Evolutionary conservation across 2,113 vertebrate species (phyloP).

Genomic region (Phylloscopus trochilus): DNA sequence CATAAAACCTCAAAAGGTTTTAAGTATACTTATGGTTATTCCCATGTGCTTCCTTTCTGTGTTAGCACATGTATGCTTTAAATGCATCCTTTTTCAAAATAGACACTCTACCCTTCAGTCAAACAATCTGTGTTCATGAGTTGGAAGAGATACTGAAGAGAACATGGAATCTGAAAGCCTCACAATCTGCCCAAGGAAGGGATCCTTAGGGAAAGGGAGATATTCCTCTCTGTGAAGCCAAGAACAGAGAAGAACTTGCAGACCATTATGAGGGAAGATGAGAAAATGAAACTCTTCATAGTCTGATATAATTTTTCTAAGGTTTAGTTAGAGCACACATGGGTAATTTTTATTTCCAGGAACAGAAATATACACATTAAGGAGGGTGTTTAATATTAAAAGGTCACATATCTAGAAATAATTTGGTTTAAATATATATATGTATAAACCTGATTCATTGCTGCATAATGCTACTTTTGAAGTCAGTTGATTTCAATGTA

Average conservation of each 20-base stretch:
- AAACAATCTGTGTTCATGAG: not conserved
- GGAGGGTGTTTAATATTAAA: not conserved
- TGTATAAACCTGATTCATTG: conserved; percentile 9
- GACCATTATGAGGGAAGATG: not conserved
- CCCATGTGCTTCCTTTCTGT: not conserved
- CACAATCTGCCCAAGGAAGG: not conserved
- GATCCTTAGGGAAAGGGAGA: not conserved
- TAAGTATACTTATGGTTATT: not conserved
- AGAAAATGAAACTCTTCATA: not conserved
- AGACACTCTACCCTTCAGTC: not conserved
- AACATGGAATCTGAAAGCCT: not conserved
- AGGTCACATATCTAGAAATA: not conserved
- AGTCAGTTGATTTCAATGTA: conserved; percentile 35
- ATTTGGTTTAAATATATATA: conserved; percentile 11
- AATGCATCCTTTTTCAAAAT: not conserved
- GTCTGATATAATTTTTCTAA: not conserved
- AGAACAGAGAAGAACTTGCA: not conserved
- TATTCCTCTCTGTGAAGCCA: not conserved
- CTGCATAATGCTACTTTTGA: not conserved
- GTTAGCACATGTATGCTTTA: accelerated
- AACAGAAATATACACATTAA: not conserved
- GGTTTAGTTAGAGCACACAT: not conserved
- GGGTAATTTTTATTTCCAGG: not conserved
- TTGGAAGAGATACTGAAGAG: not conserved
- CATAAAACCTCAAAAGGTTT: not conserved